Percentiles rank a stretch among this genome's conserved stretches.
phyloP scores from a whole-genome alignment of 2,797 vertebrate species.

The Protosalanx chinensis region DNA sequence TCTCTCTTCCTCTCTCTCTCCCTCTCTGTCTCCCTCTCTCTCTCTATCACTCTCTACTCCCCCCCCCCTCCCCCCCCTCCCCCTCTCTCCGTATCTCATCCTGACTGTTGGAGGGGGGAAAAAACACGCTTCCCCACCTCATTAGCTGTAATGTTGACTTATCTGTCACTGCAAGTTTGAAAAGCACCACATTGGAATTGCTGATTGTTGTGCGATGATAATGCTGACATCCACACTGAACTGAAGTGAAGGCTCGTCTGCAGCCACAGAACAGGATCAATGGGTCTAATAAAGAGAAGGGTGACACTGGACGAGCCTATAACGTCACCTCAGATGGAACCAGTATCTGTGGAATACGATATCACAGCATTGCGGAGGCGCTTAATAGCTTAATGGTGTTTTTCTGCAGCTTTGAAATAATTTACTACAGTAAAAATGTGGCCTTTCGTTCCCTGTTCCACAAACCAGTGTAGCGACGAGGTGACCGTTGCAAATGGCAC shows the following conservation, averaged over 20 bases:
- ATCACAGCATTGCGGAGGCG: not conserved
- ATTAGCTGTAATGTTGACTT: conserved; percentile 13
- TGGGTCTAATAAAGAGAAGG: not conserved
- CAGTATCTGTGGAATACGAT: not conserved
- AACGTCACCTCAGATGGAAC: not conserved
- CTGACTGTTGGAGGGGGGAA: not conserved
- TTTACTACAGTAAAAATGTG: not conserved
- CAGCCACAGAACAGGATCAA: not conserved
- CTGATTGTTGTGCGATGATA: conserved; percentile 16
- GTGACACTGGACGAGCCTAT: not conserved
- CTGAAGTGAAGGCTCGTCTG: not conserved
- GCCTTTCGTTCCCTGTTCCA: not conserved
- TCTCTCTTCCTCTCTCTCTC: not conserved
- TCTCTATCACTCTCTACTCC: not conserved
- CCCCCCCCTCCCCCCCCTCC: not conserved
- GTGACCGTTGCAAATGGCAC: not conserved
- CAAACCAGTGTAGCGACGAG: not conserved
- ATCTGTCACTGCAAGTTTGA: not conserved
- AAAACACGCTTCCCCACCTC: conserved; percentile 4
- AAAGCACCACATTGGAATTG: conserved; percentile 6
- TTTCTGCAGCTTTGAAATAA: not conserved
- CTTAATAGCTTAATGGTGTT: not conserved
- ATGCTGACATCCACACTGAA: not conserved
- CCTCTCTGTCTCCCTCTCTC: not conserved
- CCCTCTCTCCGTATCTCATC: not conserved